Evolutionary conservation across 1,140 invertebrate genomes (phyloP).

Genomic region (Pemphigus obesinymphae): DNA sequence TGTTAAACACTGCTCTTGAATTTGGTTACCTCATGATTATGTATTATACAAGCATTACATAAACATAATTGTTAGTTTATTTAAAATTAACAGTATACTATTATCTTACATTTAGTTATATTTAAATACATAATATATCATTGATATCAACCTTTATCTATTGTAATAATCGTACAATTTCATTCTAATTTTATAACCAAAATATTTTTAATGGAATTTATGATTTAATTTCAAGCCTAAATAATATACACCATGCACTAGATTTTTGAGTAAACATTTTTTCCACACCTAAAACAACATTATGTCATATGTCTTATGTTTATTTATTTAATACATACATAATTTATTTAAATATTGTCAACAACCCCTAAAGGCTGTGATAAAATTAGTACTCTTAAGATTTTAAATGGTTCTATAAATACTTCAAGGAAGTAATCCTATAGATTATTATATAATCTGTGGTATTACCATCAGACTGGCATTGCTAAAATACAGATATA

Average conservation of each 20-base stretch:
- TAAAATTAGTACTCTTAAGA: conserved; percentile 23
- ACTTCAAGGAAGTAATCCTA: too few species aligned
- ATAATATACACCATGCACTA: background rate
- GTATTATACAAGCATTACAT: background rate
- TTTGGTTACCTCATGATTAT: background rate
- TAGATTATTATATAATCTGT: too few species aligned
- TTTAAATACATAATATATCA: background rate
- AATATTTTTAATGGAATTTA: conserved; percentile 1
- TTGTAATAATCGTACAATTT: background rate
- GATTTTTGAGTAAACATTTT: too few species aligned
- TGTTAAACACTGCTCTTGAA: background rate
- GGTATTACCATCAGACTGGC: too few species aligned
- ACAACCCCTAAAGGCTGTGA: conserved; percentile 36
- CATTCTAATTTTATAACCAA: background rate
- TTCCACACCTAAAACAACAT: background rate
- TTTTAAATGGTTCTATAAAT: background rate
- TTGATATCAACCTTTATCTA: background rate
- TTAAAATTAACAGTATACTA: background rate
- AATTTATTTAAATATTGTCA: conserved; percentile 37
- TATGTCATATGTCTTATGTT: background rate
- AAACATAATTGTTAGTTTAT: background rate
- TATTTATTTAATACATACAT: conserved; percentile 1
- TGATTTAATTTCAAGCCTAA: background rate
- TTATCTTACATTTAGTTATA: background rate
- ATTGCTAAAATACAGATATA: too few species aligned